These are phyloP conservation scores for Nothura maculosa DNA, from an alignment of 2,797 vertebrate species.

Conservation along the genomic window DNA sequence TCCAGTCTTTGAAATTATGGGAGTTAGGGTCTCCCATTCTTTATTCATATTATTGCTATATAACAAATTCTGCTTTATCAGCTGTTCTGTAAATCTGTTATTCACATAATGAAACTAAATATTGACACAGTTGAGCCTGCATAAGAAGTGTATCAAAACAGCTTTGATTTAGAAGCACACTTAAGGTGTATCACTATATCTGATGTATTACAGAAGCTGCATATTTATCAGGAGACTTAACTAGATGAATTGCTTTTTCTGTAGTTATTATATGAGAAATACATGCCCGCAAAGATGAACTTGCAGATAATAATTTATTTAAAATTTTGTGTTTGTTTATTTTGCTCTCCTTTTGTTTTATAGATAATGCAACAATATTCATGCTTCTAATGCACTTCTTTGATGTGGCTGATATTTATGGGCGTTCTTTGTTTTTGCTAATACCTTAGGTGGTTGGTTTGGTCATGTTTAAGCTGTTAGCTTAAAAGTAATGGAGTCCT, in stretches of 20 bases:
- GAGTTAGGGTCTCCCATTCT: neutral
- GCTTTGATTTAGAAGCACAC: neutral
- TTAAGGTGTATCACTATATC: neutral
- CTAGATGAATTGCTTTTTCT: neutral
- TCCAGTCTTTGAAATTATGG: neutral
- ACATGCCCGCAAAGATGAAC: neutral
- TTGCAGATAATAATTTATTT: neutral
- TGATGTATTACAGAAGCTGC: neutral
- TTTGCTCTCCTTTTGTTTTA: slow-evolving; percentile 1
- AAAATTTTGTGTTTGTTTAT: neutral
- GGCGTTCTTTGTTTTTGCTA: neutral
- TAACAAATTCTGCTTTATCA: neutral
- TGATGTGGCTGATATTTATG: neutral
- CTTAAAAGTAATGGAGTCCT: neutral
- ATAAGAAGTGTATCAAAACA: neutral
- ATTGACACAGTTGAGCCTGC: neutral
- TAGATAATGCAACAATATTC: neutral
- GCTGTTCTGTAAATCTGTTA: neutral
- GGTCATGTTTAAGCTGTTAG: neutral
- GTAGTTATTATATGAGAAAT: neutral
- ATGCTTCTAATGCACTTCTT: slow-evolving; percentile 31
- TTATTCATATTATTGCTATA: neutral
- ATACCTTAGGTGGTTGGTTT: neutral
- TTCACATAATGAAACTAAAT: neutral
- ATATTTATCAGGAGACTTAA: neutral